Evolutionary conservation across 2,797 vertebrate species (phyloP).

Genomic region (Neoniphon sammara): DNA sequence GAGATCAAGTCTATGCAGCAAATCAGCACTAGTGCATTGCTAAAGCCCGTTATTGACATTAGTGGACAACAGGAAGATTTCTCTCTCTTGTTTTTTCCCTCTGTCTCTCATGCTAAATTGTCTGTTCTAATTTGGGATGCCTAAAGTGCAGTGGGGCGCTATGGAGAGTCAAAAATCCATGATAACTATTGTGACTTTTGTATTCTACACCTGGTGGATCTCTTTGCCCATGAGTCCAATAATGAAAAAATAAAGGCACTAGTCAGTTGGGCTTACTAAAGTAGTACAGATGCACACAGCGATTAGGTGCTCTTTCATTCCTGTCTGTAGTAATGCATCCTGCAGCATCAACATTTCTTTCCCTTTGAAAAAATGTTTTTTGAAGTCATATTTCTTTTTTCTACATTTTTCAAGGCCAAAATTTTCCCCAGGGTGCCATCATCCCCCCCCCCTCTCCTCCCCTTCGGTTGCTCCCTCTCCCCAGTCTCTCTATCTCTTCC

Average conservation of each 20-base stretch:
- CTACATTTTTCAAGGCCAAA: conserved; percentile 41
- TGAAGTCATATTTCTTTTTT: conserved; percentile 30
- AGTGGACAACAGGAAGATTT: conserved; percentile 19
- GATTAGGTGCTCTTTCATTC: conserved; percentile 14
- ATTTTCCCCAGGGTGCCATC: conserved; percentile 31
- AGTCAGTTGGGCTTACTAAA: conserved; percentile 29
- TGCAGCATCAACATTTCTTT: conserved; percentile 22
- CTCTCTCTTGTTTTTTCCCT: conserved; percentile 14
- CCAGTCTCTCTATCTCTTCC: conserved; percentile 31
- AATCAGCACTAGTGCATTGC: conserved; percentile 35
- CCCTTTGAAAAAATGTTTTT: conserved; percentile 14
- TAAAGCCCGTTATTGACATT: conserved; percentile 32
- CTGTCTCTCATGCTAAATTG: background rate
- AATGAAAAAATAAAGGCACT: conserved; percentile 13
- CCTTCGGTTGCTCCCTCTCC: conserved; percentile 16
- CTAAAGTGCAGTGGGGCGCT: background rate
- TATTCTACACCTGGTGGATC: conserved; percentile 2
- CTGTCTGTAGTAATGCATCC: conserved; percentile 13
- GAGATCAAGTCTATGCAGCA: conserved; percentile 41
- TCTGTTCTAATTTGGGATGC: background rate
- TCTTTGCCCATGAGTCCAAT: conserved; percentile 11
- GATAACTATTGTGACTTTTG: background rate
- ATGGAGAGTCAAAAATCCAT: background rate
- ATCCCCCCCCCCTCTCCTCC: conserved; percentile 20
- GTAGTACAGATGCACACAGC: conserved; percentile 19